These are phyloP conservation scores for Malurus leucopterus DNA, from an alignment of 2,797 vertebrate genomes.

Conservation along the genomic window DNA sequence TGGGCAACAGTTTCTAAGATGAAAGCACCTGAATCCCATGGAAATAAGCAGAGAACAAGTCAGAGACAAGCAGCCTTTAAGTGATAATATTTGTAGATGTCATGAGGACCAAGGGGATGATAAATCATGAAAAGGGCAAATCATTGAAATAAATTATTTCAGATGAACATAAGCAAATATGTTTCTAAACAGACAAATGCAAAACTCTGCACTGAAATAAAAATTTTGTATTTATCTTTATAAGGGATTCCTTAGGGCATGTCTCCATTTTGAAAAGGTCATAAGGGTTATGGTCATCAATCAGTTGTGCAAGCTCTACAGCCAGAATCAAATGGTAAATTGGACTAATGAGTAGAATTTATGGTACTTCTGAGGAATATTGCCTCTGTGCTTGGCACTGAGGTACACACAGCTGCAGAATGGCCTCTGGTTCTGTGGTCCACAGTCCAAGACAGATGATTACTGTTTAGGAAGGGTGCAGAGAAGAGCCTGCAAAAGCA, in stretches of 20 bases:
- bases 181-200: not conserved
- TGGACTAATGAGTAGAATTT: not conserved
- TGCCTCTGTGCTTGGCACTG: not conserved
- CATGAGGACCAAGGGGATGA: not conserved
- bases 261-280: not conserved
- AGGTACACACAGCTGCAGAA: not conserved
- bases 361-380: not conserved
- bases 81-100: not conserved
- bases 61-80: not conserved
- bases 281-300: not conserved
- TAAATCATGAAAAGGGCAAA: not conserved
- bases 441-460: not conserved
- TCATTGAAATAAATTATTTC: not conserved
- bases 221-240: not conserved
- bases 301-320: not conserved
- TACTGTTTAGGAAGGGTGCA: not conserved
- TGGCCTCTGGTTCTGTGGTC: not conserved
- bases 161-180: not conserved
- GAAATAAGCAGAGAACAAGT: constrained; percentile 10
- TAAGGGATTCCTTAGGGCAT: not conserved
- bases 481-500: not conserved
- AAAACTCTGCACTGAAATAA: not conserved
- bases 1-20: not conserved
- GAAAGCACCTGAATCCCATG: not conserved
- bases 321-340: not conserved